Evolutionary conservation across 2,888 invertebrate species (phyloP).

Genomic region (Myopa tessellatipennis): DNA sequence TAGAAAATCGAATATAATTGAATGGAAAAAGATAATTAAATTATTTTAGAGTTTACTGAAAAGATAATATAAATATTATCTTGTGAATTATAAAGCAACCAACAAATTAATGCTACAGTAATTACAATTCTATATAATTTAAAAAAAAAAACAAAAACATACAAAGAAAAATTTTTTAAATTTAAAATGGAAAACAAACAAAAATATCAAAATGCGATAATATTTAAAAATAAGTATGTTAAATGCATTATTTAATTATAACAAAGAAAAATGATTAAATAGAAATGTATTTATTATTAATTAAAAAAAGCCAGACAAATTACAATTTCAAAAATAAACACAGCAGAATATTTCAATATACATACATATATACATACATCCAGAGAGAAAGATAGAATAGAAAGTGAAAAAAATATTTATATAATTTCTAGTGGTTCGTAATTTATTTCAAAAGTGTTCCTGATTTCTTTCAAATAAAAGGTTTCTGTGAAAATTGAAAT

Average conservation of each 20-base stretch:
- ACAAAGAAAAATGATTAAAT: slow-evolving; percentile 3
- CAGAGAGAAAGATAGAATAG: too few species aligned
- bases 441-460: too few species aligned
- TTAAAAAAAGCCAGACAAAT: slow-evolving; percentile 10
- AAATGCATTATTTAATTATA: slow-evolving; percentile 25
- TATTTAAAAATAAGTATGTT: slow-evolving; percentile 33
- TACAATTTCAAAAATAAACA: background rate
- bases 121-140: slow-evolving; percentile 32
- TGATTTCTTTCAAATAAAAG: too few species aligned
- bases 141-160: slow-evolving; percentile 40
- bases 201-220: slow-evolving; percentile 32
- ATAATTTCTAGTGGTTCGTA: too few species aligned
- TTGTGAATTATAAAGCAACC: slow-evolving; percentile 22
- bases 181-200: slow-evolving; percentile 34
- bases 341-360: too few species aligned
- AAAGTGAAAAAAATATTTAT: too few species aligned
- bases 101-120: slow-evolving; percentile 29
- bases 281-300: background rate
- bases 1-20: slow-evolving; percentile 4
- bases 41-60: slow-evolving; percentile 25
- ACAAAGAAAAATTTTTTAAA: slow-evolving; percentile 41
- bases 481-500: too few species aligned
- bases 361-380: too few species aligned
- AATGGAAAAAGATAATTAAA: slow-evolving; percentile 11
- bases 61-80: slow-evolving; percentile 14